Percentiles rank a stretch among this genome's conserved stretches.
Conservation (phyloP, 2,888 invertebrate genomes). For the Pogonocherus hispidulus region DNA sequence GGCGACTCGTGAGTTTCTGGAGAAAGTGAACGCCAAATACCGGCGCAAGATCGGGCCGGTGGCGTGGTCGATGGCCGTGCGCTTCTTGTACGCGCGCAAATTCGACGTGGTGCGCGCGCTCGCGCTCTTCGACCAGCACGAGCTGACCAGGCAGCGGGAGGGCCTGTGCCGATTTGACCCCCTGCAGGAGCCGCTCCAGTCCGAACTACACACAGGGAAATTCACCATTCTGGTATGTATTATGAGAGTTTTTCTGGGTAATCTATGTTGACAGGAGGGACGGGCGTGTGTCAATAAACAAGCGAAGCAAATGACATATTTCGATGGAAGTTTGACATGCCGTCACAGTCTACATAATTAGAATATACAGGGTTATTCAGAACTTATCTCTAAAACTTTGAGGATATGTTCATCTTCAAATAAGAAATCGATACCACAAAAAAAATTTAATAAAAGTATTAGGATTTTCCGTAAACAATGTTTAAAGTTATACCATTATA, state of each 20-base stretch:
- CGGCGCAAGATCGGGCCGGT: conserved; percentile 73
- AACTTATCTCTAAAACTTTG: too few species aligned
- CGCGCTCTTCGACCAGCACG: conserved; percentile 93
- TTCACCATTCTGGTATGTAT: conserved; percentile 91
- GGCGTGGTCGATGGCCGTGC: conserved; percentile 90
- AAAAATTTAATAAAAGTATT: too few species aligned
- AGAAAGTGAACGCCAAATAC: conserved; percentile 78
- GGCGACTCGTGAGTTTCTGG: conserved; percentile 87
- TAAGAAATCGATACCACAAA: too few species aligned
- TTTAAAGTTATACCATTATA: too few species aligned
- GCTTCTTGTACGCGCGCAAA: conserved; percentile 93
- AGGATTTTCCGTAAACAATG: too few species aligned
- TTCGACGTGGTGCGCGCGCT: conserved; percentile 93
- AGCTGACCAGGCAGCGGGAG: conserved; percentile 88
- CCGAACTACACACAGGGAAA: conserved; percentile 93
- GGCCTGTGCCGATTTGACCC: conserved; percentile 89
- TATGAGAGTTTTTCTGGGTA: background rate
- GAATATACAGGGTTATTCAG: too few species aligned
- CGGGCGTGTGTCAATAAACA: too few species aligned
- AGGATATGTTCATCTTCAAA: too few species aligned
- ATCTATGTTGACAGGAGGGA: background rate
- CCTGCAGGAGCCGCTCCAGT: conserved; percentile 83
- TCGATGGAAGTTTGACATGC: too few species aligned
- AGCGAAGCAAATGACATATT: too few species aligned
- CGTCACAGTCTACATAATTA: too few species aligned